phyloP scores from a whole-genome alignment of 1,140 invertebrate genomes.

The Solenopsis fugax region DNA sequence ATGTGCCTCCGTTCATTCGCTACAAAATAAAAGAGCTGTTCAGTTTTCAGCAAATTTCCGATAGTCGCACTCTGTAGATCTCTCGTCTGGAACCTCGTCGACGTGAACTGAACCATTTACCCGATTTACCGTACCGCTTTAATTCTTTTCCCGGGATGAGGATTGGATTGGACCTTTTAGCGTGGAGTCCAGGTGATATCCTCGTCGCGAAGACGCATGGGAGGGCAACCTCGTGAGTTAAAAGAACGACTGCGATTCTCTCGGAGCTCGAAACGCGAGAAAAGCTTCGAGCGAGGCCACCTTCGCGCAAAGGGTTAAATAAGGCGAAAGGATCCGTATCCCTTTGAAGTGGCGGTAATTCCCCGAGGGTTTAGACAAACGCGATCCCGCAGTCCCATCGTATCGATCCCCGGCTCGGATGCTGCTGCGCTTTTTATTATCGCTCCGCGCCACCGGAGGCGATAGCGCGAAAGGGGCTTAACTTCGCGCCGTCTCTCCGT shows the following conservation, averaged over 20 bases:
- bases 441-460: slow-evolving; percentile 38
- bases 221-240: neutral
- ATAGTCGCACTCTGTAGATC: neutral
- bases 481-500: slow-evolving; percentile 40
- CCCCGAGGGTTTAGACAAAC: slow-evolving; percentile 49
- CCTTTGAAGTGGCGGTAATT: slow-evolving; percentile 54
- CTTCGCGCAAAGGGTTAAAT: slow-evolving; percentile 44
- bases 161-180: slow-evolving; percentile 10
- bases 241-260: neutral
- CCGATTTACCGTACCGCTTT: neutral
- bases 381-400: slow-evolving; percentile 30
- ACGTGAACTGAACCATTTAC: neutral
- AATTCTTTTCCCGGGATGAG: neutral
- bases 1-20: neutral
- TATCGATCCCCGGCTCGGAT: slow-evolving; percentile 50
- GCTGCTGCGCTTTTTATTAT: slow-evolving; percentile 58
- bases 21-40: neutral
- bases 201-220: neutral
- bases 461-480: slow-evolving; percentile 55
- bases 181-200: neutral
- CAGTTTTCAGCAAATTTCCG: neutral
- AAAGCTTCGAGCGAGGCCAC: neutral
- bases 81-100: neutral
- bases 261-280: slow-evolving; percentile 12
- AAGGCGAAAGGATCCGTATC: slow-evolving; percentile 37